These are phyloP conservation scores for Pangasianodon hypophthalmus DNA, from an alignment of 2,113 vertebrate genomes.

Conservation along the genomic window DNA sequence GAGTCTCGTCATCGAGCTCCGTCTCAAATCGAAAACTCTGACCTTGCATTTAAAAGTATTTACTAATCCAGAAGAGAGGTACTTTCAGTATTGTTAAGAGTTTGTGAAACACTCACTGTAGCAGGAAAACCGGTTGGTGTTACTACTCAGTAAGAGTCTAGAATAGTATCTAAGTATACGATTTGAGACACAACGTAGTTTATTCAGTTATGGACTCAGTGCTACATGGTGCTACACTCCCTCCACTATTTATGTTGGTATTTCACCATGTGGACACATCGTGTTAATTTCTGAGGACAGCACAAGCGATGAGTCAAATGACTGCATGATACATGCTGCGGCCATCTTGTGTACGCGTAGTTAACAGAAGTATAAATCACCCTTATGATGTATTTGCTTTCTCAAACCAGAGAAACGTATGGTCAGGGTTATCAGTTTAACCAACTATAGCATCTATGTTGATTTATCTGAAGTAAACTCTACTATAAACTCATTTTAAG, in stretches of 20 bases:
- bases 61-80: not conserved
- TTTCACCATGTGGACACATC: not conserved
- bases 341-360: not conserved
- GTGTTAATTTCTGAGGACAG: too few relatives aligned
- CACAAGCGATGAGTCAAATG: not conserved
- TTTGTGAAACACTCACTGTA: not conserved
- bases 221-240: not conserved
- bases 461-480: not conserved
- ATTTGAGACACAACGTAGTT: not conserved
- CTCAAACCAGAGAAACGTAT: not conserved
- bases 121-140: not conserved
- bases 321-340: not conserved
- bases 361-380: not conserved
- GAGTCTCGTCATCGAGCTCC: not conserved
- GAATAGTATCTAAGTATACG: too few relatives aligned
- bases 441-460: not conserved
- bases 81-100: not conserved
- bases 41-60: not conserved
- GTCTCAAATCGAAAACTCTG: not conserved
- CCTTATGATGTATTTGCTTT: not conserved
- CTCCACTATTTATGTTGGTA: not conserved
- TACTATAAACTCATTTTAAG: not conserved
- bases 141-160: not conserved
- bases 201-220: not conserved
- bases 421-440: not conserved